Evolutionary conservation across 2,888 invertebrate genomes (phyloP).

Genomic region (Eupithecia subfuscata): DNA sequence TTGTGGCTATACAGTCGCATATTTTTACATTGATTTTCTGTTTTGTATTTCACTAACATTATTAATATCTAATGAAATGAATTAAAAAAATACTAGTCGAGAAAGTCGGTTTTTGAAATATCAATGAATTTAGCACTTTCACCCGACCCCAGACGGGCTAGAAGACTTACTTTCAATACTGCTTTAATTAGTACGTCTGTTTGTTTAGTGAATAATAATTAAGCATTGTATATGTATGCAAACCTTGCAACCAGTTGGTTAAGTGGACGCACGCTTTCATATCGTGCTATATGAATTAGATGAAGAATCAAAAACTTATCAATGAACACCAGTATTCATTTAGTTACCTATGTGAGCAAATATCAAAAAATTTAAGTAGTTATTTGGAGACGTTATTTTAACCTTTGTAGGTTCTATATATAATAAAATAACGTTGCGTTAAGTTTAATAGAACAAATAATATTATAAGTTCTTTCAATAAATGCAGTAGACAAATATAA

Average conservation of each 20-base stretch:
- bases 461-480: neutral
- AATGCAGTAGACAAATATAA: neutral
- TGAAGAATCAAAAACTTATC: neutral
- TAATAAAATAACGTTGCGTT: no score
- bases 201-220: slow-evolving; percentile 21
- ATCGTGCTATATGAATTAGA: slow-evolving; percentile 4
- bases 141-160: slow-evolving; percentile 37
- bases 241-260: slow-evolving; percentile 2
- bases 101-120: slow-evolving; percentile 46
- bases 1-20: neutral
- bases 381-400: no score
- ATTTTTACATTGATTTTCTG: neutral
- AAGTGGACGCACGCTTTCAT: slow-evolving; percentile 19
- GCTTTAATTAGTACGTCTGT: slow-evolving; percentile 36
- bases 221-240: slow-evolving; percentile 32
- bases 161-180: slow-evolving; percentile 40
- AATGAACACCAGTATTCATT: neutral
- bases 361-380: neutral
- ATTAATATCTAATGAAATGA: slow-evolving; percentile 28
- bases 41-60: neutral
- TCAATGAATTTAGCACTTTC: slow-evolving; percentile 45
- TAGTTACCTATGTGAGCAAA: neutral
- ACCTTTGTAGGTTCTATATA: no score
- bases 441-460: neutral
- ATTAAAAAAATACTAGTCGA: slow-evolving; percentile 33